Conservation (phyloP, 2,888 invertebrate genomes). For the Syritta pipiens region DNA sequence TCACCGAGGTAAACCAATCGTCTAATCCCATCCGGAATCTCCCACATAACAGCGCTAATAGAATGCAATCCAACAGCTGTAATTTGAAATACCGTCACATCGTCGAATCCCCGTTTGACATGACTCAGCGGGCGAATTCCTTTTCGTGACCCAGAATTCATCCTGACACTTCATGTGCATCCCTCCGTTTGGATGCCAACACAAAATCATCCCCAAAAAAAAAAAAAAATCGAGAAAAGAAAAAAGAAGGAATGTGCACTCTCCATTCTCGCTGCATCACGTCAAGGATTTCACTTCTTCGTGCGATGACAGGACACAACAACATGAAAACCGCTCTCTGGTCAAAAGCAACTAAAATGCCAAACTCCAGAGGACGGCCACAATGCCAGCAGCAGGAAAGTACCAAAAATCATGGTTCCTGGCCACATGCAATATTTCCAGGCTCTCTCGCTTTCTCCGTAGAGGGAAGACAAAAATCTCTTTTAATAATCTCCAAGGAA, state of each 20-base stretch:
- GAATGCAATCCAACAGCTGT: conserved; percentile 4
- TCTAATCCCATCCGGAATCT: too few relatives aligned
- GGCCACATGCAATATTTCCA: conserved; percentile 63
- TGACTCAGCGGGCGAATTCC: conserved; percentile 11
- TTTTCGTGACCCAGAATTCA: conserved; percentile 11
- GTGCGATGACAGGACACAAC: conserved; percentile 54
- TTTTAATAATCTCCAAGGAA: conserved; percentile 68
- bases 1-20: too few relatives aligned
- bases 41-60: too few relatives aligned
- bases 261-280: conserved; percentile 25
- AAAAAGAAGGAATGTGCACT: conserved; percentile 8
- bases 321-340: conserved; percentile 30
- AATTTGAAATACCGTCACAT: conserved; percentile 19
- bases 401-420: conserved; percentile 68
- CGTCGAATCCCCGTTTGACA: conserved; percentile 15
- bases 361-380: conserved; percentile 43
- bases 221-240: too few relatives aligned
- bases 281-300: conserved; percentile 39
- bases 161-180: conserved; percentile 7
- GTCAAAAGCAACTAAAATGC: conserved; percentile 55
- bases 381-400: conserved; percentile 65
- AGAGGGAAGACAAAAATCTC: conserved; percentile 67
- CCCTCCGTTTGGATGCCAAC: conserved; percentile 27
- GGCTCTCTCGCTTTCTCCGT: conserved; percentile 44
- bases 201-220: conserved; percentile 16